phyloP scores from a whole-genome alignment of 1,140 invertebrate genomes.

The Antheraea mylitta region DNA sequence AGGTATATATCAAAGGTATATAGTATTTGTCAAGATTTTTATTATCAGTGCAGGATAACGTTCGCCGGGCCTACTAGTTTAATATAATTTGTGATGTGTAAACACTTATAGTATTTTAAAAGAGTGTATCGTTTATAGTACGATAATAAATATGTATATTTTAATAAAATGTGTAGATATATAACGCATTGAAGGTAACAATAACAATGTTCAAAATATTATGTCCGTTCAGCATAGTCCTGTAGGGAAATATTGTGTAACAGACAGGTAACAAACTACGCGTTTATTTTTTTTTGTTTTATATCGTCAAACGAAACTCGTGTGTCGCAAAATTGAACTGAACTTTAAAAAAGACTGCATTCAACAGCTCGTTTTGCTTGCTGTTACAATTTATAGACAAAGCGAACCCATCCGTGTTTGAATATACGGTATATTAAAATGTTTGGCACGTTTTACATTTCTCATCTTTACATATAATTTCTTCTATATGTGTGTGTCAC shows the following conservation, averaged over 20 bases:
- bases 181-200: constrained; percentile 17
- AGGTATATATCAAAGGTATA: no score
- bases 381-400: constrained; percentile 21
- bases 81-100: no score
- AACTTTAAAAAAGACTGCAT: constrained; percentile 21
- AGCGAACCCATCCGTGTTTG: constrained; percentile 22
- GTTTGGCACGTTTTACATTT: no score
- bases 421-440: constrained; percentile 15
- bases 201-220: constrained; percentile 17
- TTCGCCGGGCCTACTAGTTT: no score
- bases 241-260: constrained; percentile 25
- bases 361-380: constrained; percentile 21
- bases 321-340: constrained; percentile 21
- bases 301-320: constrained; percentile 21
- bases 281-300: constrained; percentile 23
- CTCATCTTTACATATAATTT: no score
- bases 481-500: no score
- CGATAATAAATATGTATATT: background rate
- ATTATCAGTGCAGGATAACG: no score
- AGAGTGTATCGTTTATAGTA: background rate
- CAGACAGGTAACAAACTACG: constrained; percentile 18
- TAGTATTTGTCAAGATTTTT: no score
- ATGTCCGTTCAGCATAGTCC: constrained; percentile 13
- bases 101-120: no score
- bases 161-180: background rate